These are phyloP conservation scores for Drosophila triauraria DNA, from an alignment of 1,140 invertebrate species.

Conservation along the genomic window DNA sequence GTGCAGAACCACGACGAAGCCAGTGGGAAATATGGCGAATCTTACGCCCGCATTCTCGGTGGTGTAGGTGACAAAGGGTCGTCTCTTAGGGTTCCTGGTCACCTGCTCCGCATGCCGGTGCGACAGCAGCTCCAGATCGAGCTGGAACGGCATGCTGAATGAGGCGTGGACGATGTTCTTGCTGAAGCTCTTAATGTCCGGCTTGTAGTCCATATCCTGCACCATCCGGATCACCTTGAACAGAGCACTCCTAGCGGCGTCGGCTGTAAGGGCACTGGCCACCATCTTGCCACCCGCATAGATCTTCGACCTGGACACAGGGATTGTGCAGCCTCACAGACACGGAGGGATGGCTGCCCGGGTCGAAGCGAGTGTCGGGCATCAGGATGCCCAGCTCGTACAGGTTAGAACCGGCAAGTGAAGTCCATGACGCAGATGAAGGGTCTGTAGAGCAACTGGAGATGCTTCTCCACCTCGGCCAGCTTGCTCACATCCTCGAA, in stretches of 20 bases:
- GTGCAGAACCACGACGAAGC: conserved; percentile 55
- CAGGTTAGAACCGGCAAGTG: conserved; percentile 49
- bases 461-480: conserved; percentile 39
- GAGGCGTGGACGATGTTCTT: conserved; percentile 60
- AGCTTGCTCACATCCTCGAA: conserved; percentile 46
- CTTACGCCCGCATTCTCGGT: conserved; percentile 24
- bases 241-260: conserved; percentile 30
- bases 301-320: conserved; percentile 41
- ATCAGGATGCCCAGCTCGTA: conserved; percentile 55
- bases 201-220: conserved; percentile 52
- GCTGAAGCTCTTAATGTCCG: conserved; percentile 40
- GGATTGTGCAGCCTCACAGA: conserved; percentile 23
- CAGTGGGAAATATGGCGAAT: conserved; percentile 63
- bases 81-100: conserved; percentile 15
- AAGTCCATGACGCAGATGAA: conserved; percentile 57
- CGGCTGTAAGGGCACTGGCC: conserved; percentile 34
- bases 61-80: conserved; percentile 65
- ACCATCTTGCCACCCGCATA: conserved; percentile 46
- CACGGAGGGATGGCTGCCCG: conserved; percentile 48
- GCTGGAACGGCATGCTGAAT: conserved; percentile 63
- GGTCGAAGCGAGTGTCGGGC: conserved; percentile 52
- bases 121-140: conserved; percentile 48
- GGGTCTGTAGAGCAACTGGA: conserved; percentile 59
- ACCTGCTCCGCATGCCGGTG: conserved; percentile 28
- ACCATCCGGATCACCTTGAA: conserved; percentile 50